These are phyloP conservation scores for Zoroaster sp. DNA, from an alignment of 53 echinoderm and acorn worm species.

Conservation along the genomic window DNA sequence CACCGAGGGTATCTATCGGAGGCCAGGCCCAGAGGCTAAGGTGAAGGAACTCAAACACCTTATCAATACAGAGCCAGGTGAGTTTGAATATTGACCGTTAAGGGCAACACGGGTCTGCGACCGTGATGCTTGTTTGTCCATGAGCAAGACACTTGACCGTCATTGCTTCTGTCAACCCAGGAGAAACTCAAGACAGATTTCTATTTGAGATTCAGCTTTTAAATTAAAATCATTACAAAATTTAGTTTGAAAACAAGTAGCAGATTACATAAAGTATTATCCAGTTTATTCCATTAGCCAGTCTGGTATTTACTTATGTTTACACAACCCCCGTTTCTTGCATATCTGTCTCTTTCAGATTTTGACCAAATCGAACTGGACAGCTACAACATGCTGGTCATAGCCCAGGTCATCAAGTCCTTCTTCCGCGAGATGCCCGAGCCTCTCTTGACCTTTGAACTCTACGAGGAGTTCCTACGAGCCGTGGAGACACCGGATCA, in stretches of 20 bases:
- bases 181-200: no score
- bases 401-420: slow-evolving; percentile 93
- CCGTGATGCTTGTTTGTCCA: neutral
- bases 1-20: slow-evolving; percentile 94
- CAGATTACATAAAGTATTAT: no score
- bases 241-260: no score
- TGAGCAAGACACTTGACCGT: no score
- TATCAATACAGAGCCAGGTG: slow-evolving; percentile 87
- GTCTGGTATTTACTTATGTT: no score
- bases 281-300: neutral
- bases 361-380: slow-evolving; percentile 75
- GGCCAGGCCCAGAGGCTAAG: slow-evolving; percentile 90
- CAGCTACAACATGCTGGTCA: slow-evolving; percentile 82
- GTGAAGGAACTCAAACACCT: slow-evolving; percentile 90
- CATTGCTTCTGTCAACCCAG: no score
- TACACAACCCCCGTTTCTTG: neutral
- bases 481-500: slow-evolving; percentile 78
- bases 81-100: no score
- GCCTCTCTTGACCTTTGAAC: slow-evolving; percentile 91
- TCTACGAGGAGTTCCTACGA: slow-evolving; percentile 97
- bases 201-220: no score
- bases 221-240: no score
- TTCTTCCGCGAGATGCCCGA: slow-evolving; percentile 99
- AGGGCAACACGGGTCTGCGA: no score
- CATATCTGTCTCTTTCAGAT: slow-evolving; percentile 38